These are phyloP conservation scores for Oryzias dopingdopingensis DNA, from an alignment of 2,797 vertebrate genomes.

Conservation along the genomic window DNA sequence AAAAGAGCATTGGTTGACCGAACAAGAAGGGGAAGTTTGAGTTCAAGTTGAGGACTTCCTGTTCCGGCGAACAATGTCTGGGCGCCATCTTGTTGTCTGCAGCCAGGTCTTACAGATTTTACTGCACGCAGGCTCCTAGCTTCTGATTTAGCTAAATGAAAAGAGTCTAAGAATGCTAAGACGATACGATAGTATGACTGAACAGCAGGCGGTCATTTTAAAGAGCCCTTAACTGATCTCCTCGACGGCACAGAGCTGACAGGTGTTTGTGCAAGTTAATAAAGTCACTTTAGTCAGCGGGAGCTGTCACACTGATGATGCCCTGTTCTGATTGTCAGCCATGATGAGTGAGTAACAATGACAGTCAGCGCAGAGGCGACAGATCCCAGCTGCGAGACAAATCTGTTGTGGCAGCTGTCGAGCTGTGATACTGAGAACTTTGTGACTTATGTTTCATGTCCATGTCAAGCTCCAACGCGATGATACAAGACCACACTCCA, in stretches of 20 bases:
- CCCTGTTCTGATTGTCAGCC: constrained; percentile 60
- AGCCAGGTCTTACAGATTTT: too few species aligned
- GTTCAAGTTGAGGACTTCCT: too few species aligned
- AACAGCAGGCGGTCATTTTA: constrained; percentile 1
- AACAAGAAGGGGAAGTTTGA: too few species aligned
- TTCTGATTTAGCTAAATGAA: too few species aligned
- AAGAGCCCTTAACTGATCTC: constrained; percentile 4
- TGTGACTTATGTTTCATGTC: constrained; percentile 59
- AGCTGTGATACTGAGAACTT: constrained; percentile 43
- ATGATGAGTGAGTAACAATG: constrained; percentile 50
- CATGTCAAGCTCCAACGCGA: constrained; percentile 31
- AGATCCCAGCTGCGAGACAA: constrained; percentile 49
- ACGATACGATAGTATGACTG: not conserved
- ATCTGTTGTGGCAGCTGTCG: constrained; percentile 57
- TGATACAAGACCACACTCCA: constrained; percentile 37
- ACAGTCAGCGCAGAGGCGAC: constrained; percentile 49
- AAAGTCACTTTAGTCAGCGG: constrained; percentile 24
- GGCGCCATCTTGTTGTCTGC: too few species aligned
- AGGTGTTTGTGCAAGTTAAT: constrained; percentile 28
- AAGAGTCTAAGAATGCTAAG: not conserved
- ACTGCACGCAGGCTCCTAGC: too few species aligned
- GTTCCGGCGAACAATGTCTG: too few species aligned
- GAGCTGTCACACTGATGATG: constrained; percentile 30
- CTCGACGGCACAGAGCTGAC: constrained; percentile 9
- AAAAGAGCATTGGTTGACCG: too few species aligned